phyloP scores from a whole-genome alignment of 2,888 invertebrate genomes.

The Troides helena region DNA sequence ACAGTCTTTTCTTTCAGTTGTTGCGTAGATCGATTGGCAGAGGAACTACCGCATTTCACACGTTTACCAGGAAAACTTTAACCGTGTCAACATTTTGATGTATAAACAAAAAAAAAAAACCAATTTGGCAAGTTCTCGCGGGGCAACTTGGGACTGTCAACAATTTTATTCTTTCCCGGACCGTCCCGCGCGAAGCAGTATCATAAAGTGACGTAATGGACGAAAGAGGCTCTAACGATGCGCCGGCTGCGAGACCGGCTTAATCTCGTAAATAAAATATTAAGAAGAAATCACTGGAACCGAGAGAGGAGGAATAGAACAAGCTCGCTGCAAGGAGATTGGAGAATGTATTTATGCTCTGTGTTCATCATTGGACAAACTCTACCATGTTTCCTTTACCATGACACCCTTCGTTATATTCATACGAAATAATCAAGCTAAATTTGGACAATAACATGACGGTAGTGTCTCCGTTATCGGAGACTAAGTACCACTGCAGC shows the following conservation, averaged over 20 bases:
- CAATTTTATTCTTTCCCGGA: slow-evolving; percentile 51
- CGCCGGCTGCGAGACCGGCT: slow-evolving; percentile 50
- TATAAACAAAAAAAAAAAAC: slow-evolving; percentile 34
- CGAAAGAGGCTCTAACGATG: slow-evolving; percentile 62
- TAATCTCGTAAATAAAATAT: slow-evolving; percentile 75
- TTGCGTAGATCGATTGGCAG: slow-evolving; percentile 11
- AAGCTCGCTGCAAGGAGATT: slow-evolving; percentile 57
- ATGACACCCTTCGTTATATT: too few relatives aligned
- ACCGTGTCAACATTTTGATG: slow-evolving; percentile 39
- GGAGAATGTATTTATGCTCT: slow-evolving; percentile 46
- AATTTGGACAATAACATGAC: too few relatives aligned
- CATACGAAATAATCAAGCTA: too few relatives aligned
- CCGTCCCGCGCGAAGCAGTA: slow-evolving; percentile 54
- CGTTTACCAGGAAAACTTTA: slow-evolving; percentile 52
- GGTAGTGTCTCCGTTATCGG: too few relatives aligned
- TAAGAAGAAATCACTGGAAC: slow-evolving; percentile 70
- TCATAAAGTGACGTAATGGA: slow-evolving; percentile 66
- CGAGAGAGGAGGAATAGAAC: slow-evolving; percentile 40
- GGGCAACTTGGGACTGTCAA: slow-evolving; percentile 47
- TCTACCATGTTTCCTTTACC: too few relatives aligned
- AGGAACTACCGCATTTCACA: slow-evolving; percentile 33
- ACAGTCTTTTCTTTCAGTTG: not conserved
- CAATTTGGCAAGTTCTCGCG: slow-evolving; percentile 43
- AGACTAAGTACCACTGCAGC: too few relatives aligned
- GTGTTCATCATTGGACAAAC: not conserved